Percentiles rank a stretch among this genome's conserved stretches.
These are phyloP conservation scores for Acleris literana DNA, from an alignment of 2,888 invertebrate genomes.

Conservation along the genomic window DNA sequence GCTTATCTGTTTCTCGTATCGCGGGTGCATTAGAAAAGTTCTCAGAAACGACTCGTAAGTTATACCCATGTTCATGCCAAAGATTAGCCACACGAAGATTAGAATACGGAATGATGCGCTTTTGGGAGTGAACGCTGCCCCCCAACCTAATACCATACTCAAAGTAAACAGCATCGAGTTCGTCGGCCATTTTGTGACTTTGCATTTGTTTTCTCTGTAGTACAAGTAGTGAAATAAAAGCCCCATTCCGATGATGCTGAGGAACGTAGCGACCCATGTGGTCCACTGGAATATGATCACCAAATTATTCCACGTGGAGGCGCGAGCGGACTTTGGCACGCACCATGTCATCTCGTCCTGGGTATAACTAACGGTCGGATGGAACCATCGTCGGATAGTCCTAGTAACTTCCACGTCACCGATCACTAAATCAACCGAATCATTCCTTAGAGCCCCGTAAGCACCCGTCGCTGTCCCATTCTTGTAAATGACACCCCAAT, in stretches of 20 bases:
- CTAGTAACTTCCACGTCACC: constrained; percentile 78
- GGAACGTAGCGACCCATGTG: constrained; percentile 72
- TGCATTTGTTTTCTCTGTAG: constrained; percentile 60
- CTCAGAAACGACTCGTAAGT: constrained; percentile 79
- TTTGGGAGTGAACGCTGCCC: constrained; percentile 68
- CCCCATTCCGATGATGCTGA: constrained; percentile 65
- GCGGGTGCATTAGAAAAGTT: constrained; percentile 79
- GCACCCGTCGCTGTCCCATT: constrained; percentile 73
- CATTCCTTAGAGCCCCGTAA: constrained; percentile 60
- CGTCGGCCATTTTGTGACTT: constrained; percentile 73
- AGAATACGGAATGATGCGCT: constrained; percentile 70
- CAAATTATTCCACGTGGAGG: constrained; percentile 75
- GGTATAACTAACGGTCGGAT: constrained; percentile 74
- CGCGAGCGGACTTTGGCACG: constrained; percentile 68
- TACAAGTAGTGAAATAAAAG: constrained; percentile 68
- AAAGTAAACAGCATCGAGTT: constrained; percentile 75
- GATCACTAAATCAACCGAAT: constrained; percentile 67
- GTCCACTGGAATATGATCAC: constrained; percentile 78
- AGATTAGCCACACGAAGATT: constrained; percentile 75
- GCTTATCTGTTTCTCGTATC: constrained; percentile 79
- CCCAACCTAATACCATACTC: constrained; percentile 78
- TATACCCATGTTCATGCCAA: constrained; percentile 78
- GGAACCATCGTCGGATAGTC: constrained; percentile 71
- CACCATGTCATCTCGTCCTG: constrained; percentile 82
- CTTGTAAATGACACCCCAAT: constrained; percentile 67